phyloP scores from a whole-genome alignment of 2,113 vertebrate species.

The Stictonetta naevosa region DNA sequence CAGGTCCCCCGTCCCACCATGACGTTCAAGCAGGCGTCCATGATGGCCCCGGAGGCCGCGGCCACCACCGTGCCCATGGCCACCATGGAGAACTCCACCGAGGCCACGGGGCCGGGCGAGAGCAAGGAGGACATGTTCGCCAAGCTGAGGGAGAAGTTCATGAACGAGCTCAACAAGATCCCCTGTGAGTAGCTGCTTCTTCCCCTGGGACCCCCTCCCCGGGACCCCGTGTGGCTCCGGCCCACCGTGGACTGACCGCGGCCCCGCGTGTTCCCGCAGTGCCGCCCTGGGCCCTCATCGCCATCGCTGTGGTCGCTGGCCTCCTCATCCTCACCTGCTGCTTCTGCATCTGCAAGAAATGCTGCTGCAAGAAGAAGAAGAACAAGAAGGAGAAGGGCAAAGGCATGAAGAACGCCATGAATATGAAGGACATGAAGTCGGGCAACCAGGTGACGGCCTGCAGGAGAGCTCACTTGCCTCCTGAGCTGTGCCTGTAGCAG shows the following conservation, averaged over 20 bases:
- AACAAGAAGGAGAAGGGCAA: constrained; percentile 99
- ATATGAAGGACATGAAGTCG: constrained; percentile 95
- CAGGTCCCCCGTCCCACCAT: constrained; percentile 73
- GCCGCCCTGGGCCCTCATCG: constrained; percentile 94
- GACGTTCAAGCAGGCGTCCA: constrained; percentile 85
- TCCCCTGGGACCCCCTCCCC: neutral
- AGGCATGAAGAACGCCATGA: constrained; percentile 90
- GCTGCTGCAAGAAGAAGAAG: constrained; percentile 98
- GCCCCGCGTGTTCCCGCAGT: constrained; percentile 70
- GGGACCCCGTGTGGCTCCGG: rapidly evolving
- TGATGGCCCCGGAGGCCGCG: constrained; percentile 82
- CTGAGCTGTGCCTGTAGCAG: neutral
- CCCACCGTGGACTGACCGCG: neutral
- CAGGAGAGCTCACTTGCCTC: neutral
- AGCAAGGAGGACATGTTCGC: constrained; percentile 87
- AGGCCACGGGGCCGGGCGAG: constrained; percentile 69
- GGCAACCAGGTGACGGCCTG: constrained; percentile 77
- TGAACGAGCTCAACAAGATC: constrained; percentile 93
- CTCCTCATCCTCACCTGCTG: constrained; percentile 94
- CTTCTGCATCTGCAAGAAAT: constrained; percentile 99
- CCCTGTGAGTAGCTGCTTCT: constrained; percentile 84
- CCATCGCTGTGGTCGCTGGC: constrained; percentile 91
- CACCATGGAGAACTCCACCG: constrained; percentile 84
- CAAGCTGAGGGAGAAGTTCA: constrained; percentile 91
- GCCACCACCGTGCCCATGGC: constrained; percentile 76